Percentiles rank a stretch among this genome's conserved stretches.
phyloP scores from a whole-genome alignment of 1,140 invertebrate genomes.

The Megalopta genalis region DNA sequence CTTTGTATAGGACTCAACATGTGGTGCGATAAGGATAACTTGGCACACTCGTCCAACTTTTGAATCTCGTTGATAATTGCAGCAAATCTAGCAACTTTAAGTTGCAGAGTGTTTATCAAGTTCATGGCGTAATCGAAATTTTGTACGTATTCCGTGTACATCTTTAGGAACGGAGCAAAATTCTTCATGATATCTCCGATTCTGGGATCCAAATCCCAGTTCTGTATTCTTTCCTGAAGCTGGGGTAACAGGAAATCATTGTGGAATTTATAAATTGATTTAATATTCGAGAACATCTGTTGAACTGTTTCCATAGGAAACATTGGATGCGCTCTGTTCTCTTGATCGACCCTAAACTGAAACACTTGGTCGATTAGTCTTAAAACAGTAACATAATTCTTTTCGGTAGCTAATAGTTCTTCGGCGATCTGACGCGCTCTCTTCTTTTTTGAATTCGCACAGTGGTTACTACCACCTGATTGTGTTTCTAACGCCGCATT shows the following conservation, averaged over 20 bases:
- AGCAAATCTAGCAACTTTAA: slow-evolving; percentile 83
- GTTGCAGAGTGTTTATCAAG: slow-evolving; percentile 83
- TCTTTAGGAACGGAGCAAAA: slow-evolving; percentile 88
- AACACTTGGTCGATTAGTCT: slow-evolving; percentile 87
- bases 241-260: slow-evolving; percentile 86
- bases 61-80: slow-evolving; percentile 85
- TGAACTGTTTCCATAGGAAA: slow-evolving; percentile 76
- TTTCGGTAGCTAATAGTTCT: slow-evolving; percentile 86
- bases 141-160: slow-evolving; percentile 87
- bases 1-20: slow-evolving; percentile 90
- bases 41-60: slow-evolving; percentile 83
- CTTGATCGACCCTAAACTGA: slow-evolving; percentile 78
- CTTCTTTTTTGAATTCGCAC: slow-evolving; percentile 70
- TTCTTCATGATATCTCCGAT: slow-evolving; percentile 89
- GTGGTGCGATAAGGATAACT: slow-evolving; percentile 85
- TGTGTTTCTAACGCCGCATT: slow-evolving; percentile 60
- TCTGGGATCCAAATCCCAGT: slow-evolving; percentile 82
- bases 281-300: slow-evolving; percentile 78
- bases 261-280: slow-evolving; percentile 82
- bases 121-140: slow-evolving; percentile 85
- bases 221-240: slow-evolving; percentile 82
- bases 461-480: slow-evolving; percentile 46
- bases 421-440: slow-evolving; percentile 83
- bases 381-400: slow-evolving; percentile 86
- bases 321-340: slow-evolving; percentile 80